Evolutionary conservation across 2,888 invertebrate genomes (phyloP).

Genomic region (Lymantria dispar): DNA sequence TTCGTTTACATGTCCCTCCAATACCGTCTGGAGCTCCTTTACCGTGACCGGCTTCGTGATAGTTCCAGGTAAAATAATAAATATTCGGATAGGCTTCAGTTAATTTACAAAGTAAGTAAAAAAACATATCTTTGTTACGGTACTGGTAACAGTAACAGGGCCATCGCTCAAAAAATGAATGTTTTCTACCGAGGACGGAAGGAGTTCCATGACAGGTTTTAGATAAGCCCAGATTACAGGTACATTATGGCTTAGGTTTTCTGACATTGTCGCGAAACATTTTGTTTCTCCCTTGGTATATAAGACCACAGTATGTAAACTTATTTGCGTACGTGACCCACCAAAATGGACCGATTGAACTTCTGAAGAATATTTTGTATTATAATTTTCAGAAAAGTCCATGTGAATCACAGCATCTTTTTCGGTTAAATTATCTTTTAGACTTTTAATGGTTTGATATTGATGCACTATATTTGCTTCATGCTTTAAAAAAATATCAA

Average conservation of each 20-base stretch:
- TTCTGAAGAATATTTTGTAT: no score
- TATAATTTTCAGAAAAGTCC: no score
- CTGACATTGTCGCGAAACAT: conserved; percentile 24
- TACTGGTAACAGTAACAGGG: no score
- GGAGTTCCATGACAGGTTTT: conserved; percentile 16
- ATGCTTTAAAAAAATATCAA: no score
- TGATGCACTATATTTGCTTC: no score
- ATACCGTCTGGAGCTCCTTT: conserved; percentile 46
- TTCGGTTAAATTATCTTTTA: no score
- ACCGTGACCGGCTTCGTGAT: conserved; percentile 40
- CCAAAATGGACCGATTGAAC: conserved; percentile 31
- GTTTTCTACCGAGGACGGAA: no score
- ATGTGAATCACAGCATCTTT: no score
- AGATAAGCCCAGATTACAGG: conserved; percentile 10
- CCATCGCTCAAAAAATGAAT: no score
- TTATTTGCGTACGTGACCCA: conserved; percentile 22
- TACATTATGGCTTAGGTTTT: conserved; percentile 20
- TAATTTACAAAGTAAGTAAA: background rate
- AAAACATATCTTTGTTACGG: no score
- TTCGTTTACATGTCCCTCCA: conserved; percentile 31
- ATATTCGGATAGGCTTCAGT: conserved; percentile 5
- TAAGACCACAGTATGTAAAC: conserved; percentile 26
- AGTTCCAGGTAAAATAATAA: conserved; percentile 10
- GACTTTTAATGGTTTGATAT: no score
- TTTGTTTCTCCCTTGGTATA: conserved; percentile 15